Conservation (phyloP, 2,888 invertebrate genomes). For the Pseudococcus longispinus region DNA sequence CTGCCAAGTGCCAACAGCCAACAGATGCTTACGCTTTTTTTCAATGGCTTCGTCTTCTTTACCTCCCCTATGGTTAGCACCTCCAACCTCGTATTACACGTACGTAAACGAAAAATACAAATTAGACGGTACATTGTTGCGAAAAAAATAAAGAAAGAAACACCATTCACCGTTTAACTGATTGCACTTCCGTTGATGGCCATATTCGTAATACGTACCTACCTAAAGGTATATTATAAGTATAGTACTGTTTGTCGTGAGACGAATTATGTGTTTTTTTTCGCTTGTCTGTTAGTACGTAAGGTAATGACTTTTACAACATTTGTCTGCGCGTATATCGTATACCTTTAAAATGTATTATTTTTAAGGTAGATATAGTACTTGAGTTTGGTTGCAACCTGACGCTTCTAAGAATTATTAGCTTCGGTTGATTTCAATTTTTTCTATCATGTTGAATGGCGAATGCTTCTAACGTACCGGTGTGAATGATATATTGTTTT, state of each 20-base stretch:
- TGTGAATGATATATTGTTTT: neutral
- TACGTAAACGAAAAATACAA: conserved; percentile 25
- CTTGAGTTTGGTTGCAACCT: neutral
- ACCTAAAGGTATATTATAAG: neutral
- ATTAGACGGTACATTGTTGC: conserved; percentile 41
- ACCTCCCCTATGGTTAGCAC: neutral
- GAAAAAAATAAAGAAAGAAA: conserved; percentile 22
- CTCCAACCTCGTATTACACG: neutral
- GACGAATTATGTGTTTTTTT: neutral
- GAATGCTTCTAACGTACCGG: neutral
- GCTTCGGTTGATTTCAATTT: neutral
- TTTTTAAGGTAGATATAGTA: neutral
- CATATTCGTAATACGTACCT: neutral
- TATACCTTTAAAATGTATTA: neutral
- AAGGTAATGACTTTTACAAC: conserved; percentile 26
- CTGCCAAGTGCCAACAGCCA: conserved; percentile 18
- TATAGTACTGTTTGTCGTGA: neutral
- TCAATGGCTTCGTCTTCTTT: conserved; percentile 31
- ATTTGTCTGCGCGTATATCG: neutral
- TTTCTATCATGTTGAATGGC: neutral
- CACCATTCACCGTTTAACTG: conserved; percentile 31
- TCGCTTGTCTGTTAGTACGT: neutral
- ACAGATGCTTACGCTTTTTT: neutral
- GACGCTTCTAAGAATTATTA: conserved; percentile 14
- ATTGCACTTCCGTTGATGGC: conserved; percentile 31